Conservation (phyloP, 1,140 invertebrate genomes). For the Spodoptera litura region DNA sequence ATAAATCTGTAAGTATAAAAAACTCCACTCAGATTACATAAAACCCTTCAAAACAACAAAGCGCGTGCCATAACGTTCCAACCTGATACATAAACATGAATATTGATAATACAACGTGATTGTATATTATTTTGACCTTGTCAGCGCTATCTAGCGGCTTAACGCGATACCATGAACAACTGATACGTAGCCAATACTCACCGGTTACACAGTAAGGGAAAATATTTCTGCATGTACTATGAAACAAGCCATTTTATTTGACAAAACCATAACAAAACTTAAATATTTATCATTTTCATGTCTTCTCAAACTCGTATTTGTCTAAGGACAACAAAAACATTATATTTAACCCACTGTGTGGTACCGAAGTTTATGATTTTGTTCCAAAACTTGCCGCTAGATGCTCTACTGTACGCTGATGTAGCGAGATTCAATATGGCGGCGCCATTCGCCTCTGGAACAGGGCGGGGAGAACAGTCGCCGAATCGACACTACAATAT, state of each 20-base stretch:
- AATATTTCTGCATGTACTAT: background rate
- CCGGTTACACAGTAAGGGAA: background rate
- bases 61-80: conserved; percentile 31
- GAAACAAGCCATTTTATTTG: background rate
- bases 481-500: conserved; percentile 80
- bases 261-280: background rate
- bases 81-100: conserved; percentile 47
- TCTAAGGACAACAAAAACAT: background rate
- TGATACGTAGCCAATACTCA: background rate
- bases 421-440: conserved; percentile 83
- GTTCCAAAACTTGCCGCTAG: conserved; percentile 67
- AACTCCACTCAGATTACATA: conserved; percentile 29
- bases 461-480: conserved; percentile 84
- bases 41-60: conserved; percentile 39
- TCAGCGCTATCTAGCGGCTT: conserved; percentile 56
- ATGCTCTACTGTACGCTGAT: conserved; percentile 67
- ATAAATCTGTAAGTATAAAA: background rate
- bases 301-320: background rate
- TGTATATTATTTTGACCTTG: conserved; percentile 46
- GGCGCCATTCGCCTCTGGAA: conserved; percentile 82
- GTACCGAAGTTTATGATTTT: conserved; percentile 40
- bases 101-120: conserved; percentile 45
- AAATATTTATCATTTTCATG: background rate
- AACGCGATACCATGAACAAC: conserved; percentile 34
- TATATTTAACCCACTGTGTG: background rate